Evolutionary conservation across 2,113 vertebrate genomes (phyloP).

Genomic region (Pelusios castaneus): DNA sequence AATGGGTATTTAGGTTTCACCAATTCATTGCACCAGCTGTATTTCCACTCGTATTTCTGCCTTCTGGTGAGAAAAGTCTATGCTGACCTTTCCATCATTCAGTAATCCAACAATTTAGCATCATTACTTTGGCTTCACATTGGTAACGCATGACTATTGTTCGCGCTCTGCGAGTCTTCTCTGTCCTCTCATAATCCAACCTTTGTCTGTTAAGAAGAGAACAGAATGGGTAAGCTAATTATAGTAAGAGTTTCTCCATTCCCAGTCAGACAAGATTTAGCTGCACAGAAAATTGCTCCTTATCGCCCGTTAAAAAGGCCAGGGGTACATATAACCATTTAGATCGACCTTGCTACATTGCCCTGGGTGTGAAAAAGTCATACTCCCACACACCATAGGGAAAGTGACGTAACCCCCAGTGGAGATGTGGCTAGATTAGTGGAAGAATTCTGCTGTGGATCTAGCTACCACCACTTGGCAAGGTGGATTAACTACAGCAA

Average conservation of each 20-base stretch:
- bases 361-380: not conserved
- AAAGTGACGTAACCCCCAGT: not conserved
- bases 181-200: not conserved
- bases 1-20: no score
- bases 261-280: not conserved
- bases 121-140: not conserved
- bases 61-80: not conserved
- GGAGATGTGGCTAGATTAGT: not conserved
- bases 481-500: not conserved
- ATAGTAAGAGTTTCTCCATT: not conserved
- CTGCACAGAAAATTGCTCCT: not conserved
- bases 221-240: not conserved
- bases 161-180: not conserved
- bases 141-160: not conserved
- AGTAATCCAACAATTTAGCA: not conserved
- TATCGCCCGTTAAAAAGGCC: accelerated
- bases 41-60: not conserved
- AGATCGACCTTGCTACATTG: not conserved
- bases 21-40: not conserved
- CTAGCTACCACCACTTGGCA: not conserved
- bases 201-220: accelerated
- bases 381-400: no score
- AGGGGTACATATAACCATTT: no score
- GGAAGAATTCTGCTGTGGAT: not conserved
- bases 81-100: not conserved